Evolutionary conservation across 1,140 invertebrate genomes (phyloP), one percentile per base, ranked within the genome.

Genomic region (Centruroides sculpturatus): DNA sequence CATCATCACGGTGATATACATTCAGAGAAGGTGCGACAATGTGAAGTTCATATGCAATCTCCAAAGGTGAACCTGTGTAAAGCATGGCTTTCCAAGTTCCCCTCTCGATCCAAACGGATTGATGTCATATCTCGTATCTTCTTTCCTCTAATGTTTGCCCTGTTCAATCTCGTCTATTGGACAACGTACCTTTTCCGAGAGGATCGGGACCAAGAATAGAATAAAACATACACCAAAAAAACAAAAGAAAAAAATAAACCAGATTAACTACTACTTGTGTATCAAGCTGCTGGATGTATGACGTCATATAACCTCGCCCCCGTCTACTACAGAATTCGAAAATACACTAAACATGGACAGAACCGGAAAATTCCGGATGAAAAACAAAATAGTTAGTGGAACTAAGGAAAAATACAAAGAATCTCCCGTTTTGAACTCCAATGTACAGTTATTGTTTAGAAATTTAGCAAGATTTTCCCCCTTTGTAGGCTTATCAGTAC

Each of bases 151-250:
- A 87, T 92, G 59, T 95, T 95, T 77, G 89, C 90, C 64, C 80
- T 94, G 71, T 95, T 95, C 83, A 96, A 95, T 77, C 78, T 93
- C 73, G 83, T 88, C 74, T 95, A 95, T 78, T 96, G 92, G 92
- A 89, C 85, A 68, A 91, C 86, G 63, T 91, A 91, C 77, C 79
- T 91, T 67, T 88, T 89, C 76, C 80, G 86, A 64, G 83, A 89
- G 70, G 86, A 88, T 70, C 80, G 78, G 64, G 83, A 84, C 41
- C 41, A 62, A 36, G 62, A 63, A 53, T 63, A 63, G 55, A 35
- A 34, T 47, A 57, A 36, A 53, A 47, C 59, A 47, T 9, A 47
- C n/a, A 10, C 11, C 47, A 47, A 47, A 12, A 49, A 55, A 23
- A 53, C 35, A n/a, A 8, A n/a, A 61, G 12, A 57, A 12, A 41